Evolutionary conservation across 1,140 invertebrate genomes (phyloP), one percentile per base, ranked within the genome.

Genomic region (Pogonognathellus flavescens): DNA sequence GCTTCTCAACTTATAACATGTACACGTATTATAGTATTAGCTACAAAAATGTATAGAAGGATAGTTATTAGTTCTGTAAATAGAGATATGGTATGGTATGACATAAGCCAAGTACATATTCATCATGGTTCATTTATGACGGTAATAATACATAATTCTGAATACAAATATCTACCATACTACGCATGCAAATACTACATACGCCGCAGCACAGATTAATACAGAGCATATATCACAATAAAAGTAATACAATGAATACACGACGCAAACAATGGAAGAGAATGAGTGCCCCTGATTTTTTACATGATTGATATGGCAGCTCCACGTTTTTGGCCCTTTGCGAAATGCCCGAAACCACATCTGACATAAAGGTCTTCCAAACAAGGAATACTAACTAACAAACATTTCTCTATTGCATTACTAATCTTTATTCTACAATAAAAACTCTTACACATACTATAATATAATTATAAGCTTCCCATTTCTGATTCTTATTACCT

Each of bases 301-400:
- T 18, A 20, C 18, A 83, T 83, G 82, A 83, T 62, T 83, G 57
- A 62, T 60, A 62, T 57, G 57, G 31, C 80, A 81, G 53, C 50
- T 25, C 20, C 80, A 82, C 80, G 80, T 82, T 82, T 60, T 52
- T 83, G 82, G 55, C 82, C 41, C 82, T 83, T 83, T 83, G 82
- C 82, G 82, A 83, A 83, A 83, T 83, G 82, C 82, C 82, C 82
- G 82, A 83, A 83, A 83, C 82, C 59, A 83, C 82, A 83, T 59
- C 31, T 83, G 82, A 83, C 82, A 83, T n/a, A 50, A 83, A 83
- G 82, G 82, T 83, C 82, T 83, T 83, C 82, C 82, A 31, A 62
- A 83, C 55, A 83, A 62, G 82, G 82, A 83, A 50, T 59, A 60
- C 82, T 59, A 52, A 6, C 22, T 41, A 57, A 82, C 53, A 57